phyloP scores from a whole-genome alignment of 2,797 vertebrate genomes.

The Onychomys torridus region DNA sequence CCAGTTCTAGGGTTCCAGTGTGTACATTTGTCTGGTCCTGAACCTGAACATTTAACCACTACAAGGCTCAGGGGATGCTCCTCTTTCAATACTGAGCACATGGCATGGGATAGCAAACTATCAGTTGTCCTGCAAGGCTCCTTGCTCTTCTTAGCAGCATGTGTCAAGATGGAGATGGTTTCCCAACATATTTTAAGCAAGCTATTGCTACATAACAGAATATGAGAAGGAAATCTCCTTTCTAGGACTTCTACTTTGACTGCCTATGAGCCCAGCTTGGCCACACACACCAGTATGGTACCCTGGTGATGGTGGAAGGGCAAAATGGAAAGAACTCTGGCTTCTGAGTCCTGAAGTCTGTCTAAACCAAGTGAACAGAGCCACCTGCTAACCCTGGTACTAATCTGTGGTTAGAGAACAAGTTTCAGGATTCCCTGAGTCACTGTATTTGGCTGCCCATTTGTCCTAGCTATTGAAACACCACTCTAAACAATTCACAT shows the following conservation, averaged over 20 bases:
- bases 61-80: neutral
- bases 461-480: slow-evolving; percentile 13
- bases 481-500: neutral
- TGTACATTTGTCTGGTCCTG: neutral
- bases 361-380: neutral
- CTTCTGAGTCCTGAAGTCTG: neutral
- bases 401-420: slow-evolving; percentile 15
- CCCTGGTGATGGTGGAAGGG: neutral
- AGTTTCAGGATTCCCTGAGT: neutral
- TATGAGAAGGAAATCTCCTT: slow-evolving; percentile 10
- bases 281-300: neutral
- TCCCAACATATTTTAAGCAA: neutral
- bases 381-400: neutral
- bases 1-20: neutral
- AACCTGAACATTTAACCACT: neutral
- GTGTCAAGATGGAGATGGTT: neutral
- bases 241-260: neutral
- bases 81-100: neutral
- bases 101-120: neutral
- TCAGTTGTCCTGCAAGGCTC: neutral
- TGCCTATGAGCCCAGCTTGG: neutral
- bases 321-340: neutral
- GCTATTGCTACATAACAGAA: neutral
- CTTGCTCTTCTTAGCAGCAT: neutral
- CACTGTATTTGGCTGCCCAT: neutral